Evolutionary conservation across 2,113 vertebrate genomes (phyloP), one percentile per base, ranked within the genome.

Genomic region (Emydura subglobosa): DNA sequence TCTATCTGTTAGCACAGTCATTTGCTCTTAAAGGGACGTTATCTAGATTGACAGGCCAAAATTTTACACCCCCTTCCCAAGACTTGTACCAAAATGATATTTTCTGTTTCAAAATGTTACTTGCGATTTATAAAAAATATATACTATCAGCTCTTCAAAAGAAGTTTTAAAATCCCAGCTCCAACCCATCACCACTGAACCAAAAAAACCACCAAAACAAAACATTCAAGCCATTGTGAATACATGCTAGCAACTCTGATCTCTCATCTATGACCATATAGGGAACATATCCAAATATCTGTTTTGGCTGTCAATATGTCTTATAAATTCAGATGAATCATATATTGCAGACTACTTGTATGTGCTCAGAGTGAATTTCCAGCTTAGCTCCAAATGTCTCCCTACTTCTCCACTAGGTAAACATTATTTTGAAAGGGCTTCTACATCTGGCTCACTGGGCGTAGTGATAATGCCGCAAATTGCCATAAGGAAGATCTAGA

Each of bases 1-100:
- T 85, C 95, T 92, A 61, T 91, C 93, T 82, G 80, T 86, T 72
- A 80, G 82, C 96, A 59, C 89, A 94, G 89, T 92, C 93, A 94
- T 87, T 90, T 93, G 85, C 93, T 51, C 19, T 94, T 91, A 95
- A 85, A 93, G 79, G 78, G 94, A 94, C 47, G 51, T 49, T 97
- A 93, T 92, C 94, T 96, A 96, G 94, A 92, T 92, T 91, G 95
- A 95, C 6, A 95, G 83, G 24, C 86, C 88, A 95, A 96, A 94
- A 86, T 91, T 90, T 97, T 89, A 78, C 27, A 84, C 57, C 86
- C 90, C 17, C 0, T 68, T 76, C 85, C 65, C n/a, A 72, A 19
- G 86, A 89, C 78, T 82, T 83, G 92, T 95, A 78, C 85, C 79
- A 94, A 83, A 92, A 95, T 50, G 83, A 88, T 81, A 79, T 85